These are phyloP conservation scores for Oikopleura dioica DNA, from an alignment of 23 tunicate genomes.

Conservation along the genomic window DNA sequence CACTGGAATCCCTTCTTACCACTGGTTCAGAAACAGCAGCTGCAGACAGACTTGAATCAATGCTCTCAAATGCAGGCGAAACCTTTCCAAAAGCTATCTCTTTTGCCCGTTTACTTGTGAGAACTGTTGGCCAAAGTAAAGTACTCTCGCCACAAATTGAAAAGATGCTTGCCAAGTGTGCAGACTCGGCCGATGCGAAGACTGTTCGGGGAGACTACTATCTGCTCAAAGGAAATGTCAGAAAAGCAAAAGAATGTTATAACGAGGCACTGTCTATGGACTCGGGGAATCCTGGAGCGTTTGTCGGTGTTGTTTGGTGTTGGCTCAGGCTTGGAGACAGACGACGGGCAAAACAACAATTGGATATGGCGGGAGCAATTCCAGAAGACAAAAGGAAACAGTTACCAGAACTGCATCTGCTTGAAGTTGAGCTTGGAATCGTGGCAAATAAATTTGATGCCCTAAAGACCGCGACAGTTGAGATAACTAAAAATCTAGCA, in stretches of 20 bases:
- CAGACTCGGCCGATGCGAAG: background rate
- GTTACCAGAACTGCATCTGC: background rate
- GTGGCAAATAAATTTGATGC: background rate
- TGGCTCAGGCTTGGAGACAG: background rate
- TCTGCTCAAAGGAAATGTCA: background rate
- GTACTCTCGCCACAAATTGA: background rate
- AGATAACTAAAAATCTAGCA: background rate
- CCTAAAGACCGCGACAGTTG: background rate
- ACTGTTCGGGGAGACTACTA: background rate
- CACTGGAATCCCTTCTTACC: too few relatives aligned
- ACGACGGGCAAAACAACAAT: background rate
- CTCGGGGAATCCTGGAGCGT: background rate
- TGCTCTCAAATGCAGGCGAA: background rate
- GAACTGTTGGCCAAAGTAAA: background rate
- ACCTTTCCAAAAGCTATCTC: background rate
- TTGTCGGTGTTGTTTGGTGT: background rate
- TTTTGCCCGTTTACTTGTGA: background rate
- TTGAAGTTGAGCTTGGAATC: background rate
- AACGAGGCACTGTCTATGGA: background rate
- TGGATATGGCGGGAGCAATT: background rate
- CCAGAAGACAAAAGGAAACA: too few relatives aligned
- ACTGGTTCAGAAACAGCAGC: too few relatives aligned
- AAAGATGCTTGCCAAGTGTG: background rate
- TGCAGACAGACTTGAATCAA: too few relatives aligned
- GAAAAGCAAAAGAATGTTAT: background rate